A percentile compares a stretch with the other conserved stretches of the same genome.
Conservation (phyloP, 2,888 invertebrate genomes). For the Altica lythri region DNA sequence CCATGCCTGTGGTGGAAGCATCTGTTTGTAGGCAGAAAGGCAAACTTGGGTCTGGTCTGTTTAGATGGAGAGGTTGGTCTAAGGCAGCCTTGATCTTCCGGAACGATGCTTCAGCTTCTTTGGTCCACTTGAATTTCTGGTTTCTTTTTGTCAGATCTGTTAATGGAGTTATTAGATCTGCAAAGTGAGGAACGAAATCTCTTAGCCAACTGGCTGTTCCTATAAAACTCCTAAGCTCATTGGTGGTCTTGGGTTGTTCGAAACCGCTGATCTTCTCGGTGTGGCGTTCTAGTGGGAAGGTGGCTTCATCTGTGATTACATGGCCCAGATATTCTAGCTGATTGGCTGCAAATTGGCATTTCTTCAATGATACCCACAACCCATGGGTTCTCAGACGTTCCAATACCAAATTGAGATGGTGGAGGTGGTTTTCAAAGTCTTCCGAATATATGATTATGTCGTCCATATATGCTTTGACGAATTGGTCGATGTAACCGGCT, state of each 20-base stretch:
- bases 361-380: constrained; percentile 26
- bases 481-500: constrained; percentile 8
- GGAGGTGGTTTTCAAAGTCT: constrained; percentile 25
- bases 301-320: constrained; percentile 21
- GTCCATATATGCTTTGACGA: constrained; percentile 41
- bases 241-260: constrained; percentile 19
- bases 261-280: too few species aligned
- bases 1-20: constrained; percentile 36
- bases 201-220: constrained; percentile 37
- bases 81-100: constrained; percentile 27
- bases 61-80: constrained; percentile 26
- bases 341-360: constrained; percentile 29
- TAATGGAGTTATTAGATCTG: constrained; percentile 35
- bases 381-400: too few species aligned
- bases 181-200: too few species aligned
- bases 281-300: too few species aligned
- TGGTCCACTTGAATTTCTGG: too few species aligned
- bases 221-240: constrained; percentile 35
- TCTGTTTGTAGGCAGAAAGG: constrained; percentile 39
- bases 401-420: too few species aligned
- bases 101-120: constrained; percentile 29
- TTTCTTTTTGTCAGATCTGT: constrained; percentile 33
- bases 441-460: constrained; percentile 40
- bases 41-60: constrained; percentile 30
- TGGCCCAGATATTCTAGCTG: constrained; percentile 29